Percentiles rank a stretch among this genome's conserved stretches.
Evolutionary conservation across 2,113 vertebrate genomes (phyloP).

Genomic region (Tetraodon nigroviridis): DNA sequence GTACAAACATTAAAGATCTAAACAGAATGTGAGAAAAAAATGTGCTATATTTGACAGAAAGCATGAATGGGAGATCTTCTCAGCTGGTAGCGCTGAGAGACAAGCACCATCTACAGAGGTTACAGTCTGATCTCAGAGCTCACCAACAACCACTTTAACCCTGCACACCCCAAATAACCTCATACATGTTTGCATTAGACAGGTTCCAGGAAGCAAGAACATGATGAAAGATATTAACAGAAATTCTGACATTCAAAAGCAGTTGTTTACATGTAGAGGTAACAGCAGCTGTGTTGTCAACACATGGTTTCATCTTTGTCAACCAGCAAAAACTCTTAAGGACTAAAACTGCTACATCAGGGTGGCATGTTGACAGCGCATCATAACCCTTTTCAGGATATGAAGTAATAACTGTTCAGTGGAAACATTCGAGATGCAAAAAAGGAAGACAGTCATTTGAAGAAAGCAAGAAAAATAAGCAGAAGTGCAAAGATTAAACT

Average conservation of each 20-base stretch:
- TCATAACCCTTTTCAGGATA: background rate
- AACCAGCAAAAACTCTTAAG: constrained; percentile 13
- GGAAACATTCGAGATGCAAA: constrained; percentile 24
- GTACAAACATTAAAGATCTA: too few relatives aligned
- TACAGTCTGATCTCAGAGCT: too few relatives aligned
- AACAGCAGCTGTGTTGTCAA: constrained; percentile 6
- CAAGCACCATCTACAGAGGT: too few relatives aligned
- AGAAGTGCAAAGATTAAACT: too few relatives aligned
- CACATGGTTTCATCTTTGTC: background rate
- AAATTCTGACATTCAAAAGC: background rate
- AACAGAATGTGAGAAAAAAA: too few relatives aligned
- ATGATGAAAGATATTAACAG: background rate
- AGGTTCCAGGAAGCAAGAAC: too few relatives aligned
- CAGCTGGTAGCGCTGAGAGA: too few relatives aligned
- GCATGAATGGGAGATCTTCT: too few relatives aligned
- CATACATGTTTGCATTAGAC: too few relatives aligned
- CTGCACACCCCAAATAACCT: constrained; percentile 7
- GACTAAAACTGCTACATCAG: constrained; percentile 42
- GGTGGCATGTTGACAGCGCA: background rate
- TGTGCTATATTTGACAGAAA: too few relatives aligned
- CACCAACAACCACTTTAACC: constrained; percentile 13
- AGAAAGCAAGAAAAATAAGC: constrained; percentile 2
- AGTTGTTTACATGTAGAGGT: background rate
- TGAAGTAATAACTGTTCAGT: background rate
- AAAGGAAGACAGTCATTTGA: constrained; percentile 34